Evolutionary conservation across 2,113 vertebrate genomes (phyloP).

Genomic region (Orycteropus afer): DNA sequence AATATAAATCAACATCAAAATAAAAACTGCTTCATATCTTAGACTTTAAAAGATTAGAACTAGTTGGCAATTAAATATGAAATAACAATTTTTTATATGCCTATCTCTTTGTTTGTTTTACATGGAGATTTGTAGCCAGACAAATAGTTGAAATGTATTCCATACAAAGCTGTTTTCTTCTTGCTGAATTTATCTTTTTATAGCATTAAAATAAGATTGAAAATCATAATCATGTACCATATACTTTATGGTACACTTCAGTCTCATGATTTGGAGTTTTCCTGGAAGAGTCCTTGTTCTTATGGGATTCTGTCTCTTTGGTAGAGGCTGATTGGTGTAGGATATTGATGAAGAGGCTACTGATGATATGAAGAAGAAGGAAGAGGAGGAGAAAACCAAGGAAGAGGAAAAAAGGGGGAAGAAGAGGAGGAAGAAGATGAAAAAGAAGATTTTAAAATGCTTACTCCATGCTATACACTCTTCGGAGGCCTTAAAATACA

Average conservation of each 20-base stretch:
- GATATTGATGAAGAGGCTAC: not conserved
- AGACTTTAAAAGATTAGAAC: not conserved
- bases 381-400: too few species aligned
- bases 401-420: too few species aligned
- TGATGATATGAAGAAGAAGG: not conserved
- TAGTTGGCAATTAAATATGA: conserved; percentile 26
- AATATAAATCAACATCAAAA: not conserved
- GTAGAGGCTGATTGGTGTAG: not conserved
- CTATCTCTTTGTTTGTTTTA: not conserved
- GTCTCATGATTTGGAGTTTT: not conserved
- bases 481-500: too few species aligned
- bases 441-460: too few species aligned
- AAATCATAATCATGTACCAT: not conserved
- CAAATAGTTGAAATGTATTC: not conserved
- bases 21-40: not conserved
- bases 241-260: not conserved
- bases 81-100: not conserved
- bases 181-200: not conserved
- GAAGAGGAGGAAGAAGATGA: too few species aligned
- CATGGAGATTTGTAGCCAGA: not conserved
- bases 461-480: not conserved
- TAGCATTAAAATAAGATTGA: not conserved
- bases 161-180: not conserved
- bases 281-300: not conserved
- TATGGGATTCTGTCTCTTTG: rapidly evolving